phyloP scores from a whole-genome alignment of 2,797 vertebrate species.

The Champsocephalus gunnari region DNA sequence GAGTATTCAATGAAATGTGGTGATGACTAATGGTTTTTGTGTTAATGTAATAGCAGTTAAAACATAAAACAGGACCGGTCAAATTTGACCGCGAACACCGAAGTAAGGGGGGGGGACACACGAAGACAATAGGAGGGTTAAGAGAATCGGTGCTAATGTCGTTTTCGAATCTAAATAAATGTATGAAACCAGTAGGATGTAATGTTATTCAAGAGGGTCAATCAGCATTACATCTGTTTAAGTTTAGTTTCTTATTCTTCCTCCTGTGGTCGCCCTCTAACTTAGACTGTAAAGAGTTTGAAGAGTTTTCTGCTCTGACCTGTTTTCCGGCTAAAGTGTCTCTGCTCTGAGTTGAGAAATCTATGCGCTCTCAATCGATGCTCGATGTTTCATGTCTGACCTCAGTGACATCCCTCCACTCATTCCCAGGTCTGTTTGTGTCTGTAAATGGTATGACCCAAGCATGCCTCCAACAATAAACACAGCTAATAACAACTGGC shows the following conservation, averaged over 20 bases:
- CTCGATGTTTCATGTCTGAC: constrained; percentile 19
- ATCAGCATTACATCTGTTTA: neutral
- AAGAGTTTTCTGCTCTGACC: neutral
- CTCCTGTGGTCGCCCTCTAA: neutral
- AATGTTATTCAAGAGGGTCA: constrained; percentile 9
- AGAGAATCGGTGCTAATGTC: constrained; percentile 14
- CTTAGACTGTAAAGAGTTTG: neutral
- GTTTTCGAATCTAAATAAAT: constrained; percentile 15
- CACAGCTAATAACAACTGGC: constrained; percentile 59
- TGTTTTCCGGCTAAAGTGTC: neutral
- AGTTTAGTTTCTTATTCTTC: neutral
- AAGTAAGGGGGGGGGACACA: no score
- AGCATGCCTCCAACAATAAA: constrained; percentile 61
- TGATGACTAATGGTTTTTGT: no score
- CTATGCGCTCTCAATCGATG: constrained; percentile 1
- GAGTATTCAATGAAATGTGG: no score
- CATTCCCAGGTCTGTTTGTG: constrained; percentile 19
- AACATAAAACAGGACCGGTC: no score
- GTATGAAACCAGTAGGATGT: constrained; percentile 3
- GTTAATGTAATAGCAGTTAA: no score
- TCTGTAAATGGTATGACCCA: constrained; percentile 68
- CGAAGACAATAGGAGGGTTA: neutral
- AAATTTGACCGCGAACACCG: no score
- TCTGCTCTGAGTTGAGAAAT: neutral
- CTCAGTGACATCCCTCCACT: constrained; percentile 6